Conservation (phyloP, 2,797 vertebrate species). For the Malacoctenus gilli region DNA sequence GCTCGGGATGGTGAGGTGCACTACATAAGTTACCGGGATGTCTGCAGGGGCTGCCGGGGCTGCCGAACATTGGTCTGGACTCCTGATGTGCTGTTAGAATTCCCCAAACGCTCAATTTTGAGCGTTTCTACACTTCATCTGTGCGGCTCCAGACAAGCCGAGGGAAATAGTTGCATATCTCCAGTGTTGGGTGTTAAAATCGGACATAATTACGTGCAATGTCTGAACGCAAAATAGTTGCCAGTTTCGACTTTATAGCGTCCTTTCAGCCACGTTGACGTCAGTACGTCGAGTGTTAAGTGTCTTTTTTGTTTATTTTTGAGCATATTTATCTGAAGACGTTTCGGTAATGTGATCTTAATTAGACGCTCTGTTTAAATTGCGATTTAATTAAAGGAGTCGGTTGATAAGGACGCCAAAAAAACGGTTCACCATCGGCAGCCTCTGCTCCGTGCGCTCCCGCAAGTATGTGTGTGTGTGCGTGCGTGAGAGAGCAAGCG, state of each 20-base stretch:
- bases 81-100: slow-evolving; percentile 3
- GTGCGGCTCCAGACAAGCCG: neutral
- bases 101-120: neutral
- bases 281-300: fast-evolving
- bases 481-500: neutral
- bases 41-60: slow-evolving; percentile 2
- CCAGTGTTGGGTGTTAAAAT: neutral
- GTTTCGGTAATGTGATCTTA: neutral
- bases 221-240: neutral
- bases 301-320: slow-evolving; percentile 10
- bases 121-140: neutral
- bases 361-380: slow-evolving; percentile 13
- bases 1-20: slow-evolving; percentile 53
- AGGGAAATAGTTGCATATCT: neutral
- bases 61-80: slow-evolving; percentile 21
- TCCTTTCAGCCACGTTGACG: slow-evolving; percentile 1
- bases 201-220: neutral
- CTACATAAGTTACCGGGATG: slow-evolving; percentile 43
- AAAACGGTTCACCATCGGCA: neutral
- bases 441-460: neutral
- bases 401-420: neutral
- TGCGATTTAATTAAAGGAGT: slow-evolving; percentile 20
- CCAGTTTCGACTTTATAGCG: neutral
- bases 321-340: neutral
- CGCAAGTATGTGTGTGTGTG: neutral